Conservation (phyloP, 2,113 vertebrate genomes). For the Anthoscopus minutus region DNA sequence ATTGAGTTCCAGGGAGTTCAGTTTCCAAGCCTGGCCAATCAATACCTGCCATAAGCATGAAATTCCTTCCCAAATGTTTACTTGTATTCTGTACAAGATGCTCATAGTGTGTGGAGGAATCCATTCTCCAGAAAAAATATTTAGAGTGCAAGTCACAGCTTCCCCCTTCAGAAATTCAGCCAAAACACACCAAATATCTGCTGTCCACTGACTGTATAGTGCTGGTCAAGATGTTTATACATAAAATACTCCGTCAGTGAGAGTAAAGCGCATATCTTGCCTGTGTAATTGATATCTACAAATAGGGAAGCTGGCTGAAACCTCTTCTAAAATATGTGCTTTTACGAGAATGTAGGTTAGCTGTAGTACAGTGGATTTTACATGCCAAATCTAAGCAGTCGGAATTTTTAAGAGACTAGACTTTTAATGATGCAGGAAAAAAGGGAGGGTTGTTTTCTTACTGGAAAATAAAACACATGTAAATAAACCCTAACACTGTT, state of each 20-base stretch:
- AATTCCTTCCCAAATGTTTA: not conserved
- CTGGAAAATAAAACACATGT: not conserved
- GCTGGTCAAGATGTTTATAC: conserved; percentile 1
- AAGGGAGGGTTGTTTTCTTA: not conserved
- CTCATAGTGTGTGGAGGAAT: not conserved
- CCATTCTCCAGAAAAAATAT: conserved; percentile 49
- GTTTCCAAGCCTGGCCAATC: not conserved
- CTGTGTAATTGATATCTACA: not conserved
- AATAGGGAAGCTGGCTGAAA: not conserved
- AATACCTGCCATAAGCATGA: not conserved
- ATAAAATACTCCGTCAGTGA: not conserved
- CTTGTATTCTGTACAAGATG: conserved; percentile 23
- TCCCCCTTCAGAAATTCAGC: conserved; percentile 14
- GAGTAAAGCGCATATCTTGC: not conserved
- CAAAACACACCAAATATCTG: not conserved
- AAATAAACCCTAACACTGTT: not conserved
- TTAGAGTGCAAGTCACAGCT: conserved; percentile 27
- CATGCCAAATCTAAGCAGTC: not conserved
- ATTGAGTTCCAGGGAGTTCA: rapidly evolving
- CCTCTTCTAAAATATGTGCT: not conserved
- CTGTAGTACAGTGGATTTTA: not conserved
- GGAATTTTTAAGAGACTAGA: not conserved
- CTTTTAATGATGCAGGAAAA: not conserved
- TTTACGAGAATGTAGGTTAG: not conserved
- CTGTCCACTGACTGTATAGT: not conserved